Evolutionary conservation across 2,797 vertebrate genomes (phyloP).

Genomic region (Meda fulgida): DNA sequence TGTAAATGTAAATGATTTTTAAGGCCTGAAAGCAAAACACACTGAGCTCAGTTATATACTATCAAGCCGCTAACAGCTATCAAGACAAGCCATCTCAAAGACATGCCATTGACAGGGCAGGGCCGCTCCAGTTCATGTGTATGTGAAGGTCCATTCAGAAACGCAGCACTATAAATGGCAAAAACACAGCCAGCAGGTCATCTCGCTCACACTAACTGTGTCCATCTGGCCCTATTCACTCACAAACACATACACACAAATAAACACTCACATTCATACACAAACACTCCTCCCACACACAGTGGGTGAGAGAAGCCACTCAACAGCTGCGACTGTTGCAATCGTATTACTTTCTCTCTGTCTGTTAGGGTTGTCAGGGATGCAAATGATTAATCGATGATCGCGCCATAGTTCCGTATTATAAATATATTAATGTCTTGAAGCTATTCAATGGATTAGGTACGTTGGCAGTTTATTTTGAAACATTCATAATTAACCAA

Average conservation of each 20-base stretch:
- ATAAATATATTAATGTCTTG: not conserved
- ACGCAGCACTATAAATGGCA: not conserved
- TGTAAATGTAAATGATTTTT: not conserved
- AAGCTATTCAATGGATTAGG: not conserved
- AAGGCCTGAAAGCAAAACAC: not conserved
- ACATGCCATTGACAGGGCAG: constrained; percentile 8
- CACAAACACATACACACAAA: constrained; percentile 30
- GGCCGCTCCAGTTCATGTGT: constrained; percentile 10
- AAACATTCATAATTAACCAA: not conserved
- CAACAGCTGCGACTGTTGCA: constrained; percentile 63
- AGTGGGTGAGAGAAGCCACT: constrained; percentile 58
- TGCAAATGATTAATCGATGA: not conserved
- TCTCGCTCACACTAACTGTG: constrained; percentile 49
- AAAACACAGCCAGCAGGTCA: constrained; percentile 2
- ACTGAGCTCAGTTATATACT: not conserved
- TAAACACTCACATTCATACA: constrained; percentile 30
- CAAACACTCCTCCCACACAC: constrained; percentile 55
- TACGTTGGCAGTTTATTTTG: not conserved
- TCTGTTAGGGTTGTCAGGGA: not conserved
- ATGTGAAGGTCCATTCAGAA: constrained; percentile 54
- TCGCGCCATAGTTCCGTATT: not conserved
- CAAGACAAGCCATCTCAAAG: constrained; percentile 16
- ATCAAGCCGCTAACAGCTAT: not conserved
- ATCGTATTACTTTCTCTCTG: constrained; percentile 16
- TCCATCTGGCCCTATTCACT: constrained; percentile 63